These are phyloP conservation scores for Zaprionus kolodkinae DNA, from an alignment of 1,140 invertebrate species.

Conservation along the genomic window DNA sequence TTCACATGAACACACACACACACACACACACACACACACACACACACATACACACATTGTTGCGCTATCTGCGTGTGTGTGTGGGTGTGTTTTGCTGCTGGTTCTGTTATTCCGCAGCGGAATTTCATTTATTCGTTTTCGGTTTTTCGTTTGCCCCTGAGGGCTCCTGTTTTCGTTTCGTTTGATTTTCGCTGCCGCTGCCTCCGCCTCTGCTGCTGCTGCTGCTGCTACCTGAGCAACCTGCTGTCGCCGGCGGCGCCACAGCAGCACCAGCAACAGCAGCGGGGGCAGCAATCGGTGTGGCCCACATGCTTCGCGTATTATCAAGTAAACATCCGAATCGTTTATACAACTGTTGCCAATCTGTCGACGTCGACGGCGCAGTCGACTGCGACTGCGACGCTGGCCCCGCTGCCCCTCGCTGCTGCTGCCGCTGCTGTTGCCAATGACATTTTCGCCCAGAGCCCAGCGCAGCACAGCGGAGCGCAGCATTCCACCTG, in stretches of 20 bases:
- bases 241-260: slow-evolving; percentile 7
- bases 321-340: slow-evolving; percentile 73
- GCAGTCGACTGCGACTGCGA: slow-evolving; percentile 3
- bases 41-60: slow-evolving; percentile 25
- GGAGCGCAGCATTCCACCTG: slow-evolving; percentile 22
- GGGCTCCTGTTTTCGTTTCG: slow-evolving; percentile 47
- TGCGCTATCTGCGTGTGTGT: slow-evolving; percentile 18
- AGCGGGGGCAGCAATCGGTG: not conserved
- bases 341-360: slow-evolving; percentile 79
- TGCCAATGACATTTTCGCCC: slow-evolving; percentile 69
- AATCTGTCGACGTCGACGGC: slow-evolving; percentile 49
- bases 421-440: slow-evolving; percentile 29
- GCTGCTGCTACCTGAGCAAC: slow-evolving; percentile 13
- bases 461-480: slow-evolving; percentile 15
- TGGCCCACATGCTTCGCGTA: slow-evolving; percentile 43
- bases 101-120: slow-evolving; percentile 40
- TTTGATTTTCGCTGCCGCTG: slow-evolving; percentile 50
- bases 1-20: slow-evolving; percentile 40
- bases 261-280: slow-evolving; percentile 1
- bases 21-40: slow-evolving; percentile 21
- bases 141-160: slow-evolving; percentile 45
- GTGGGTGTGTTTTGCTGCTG: slow-evolving; percentile 16
- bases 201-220: not conserved
- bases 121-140: slow-evolving; percentile 68
- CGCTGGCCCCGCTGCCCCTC: not conserved